A percentile compares a stretch with the other conserved stretches of the same genome.
Conservation (phyloP, 1,140 invertebrate species). For the Meteorus sp. region DNA sequence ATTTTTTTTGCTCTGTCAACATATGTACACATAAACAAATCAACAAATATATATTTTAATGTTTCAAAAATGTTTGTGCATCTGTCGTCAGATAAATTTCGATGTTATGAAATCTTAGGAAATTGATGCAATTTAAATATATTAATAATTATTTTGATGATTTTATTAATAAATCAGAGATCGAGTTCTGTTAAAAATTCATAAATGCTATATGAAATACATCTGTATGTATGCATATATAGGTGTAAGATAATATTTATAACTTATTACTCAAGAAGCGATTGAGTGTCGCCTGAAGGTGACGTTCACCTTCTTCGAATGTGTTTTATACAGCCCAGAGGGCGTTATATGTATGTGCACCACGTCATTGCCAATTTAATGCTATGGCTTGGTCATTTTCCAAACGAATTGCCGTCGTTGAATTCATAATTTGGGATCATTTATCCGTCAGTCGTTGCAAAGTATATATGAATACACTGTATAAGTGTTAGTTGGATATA, state of each 20-base stretch:
- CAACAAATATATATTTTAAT: too few relatives aligned
- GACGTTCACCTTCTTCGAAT: conserved; percentile 15
- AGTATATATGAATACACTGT: too few relatives aligned
- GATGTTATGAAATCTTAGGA: too few relatives aligned
- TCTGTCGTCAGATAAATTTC: too few relatives aligned
- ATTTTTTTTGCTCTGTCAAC: too few relatives aligned
- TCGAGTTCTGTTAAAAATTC: neutral
- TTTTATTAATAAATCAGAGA: too few relatives aligned
- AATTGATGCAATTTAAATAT: too few relatives aligned
- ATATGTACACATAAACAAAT: too few relatives aligned
- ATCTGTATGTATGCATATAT: too few relatives aligned
- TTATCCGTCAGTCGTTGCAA: conserved; percentile 8
- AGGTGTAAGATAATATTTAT: conserved; percentile 2
- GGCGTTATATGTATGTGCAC: conserved; percentile 1
- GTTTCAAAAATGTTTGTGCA: too few relatives aligned
- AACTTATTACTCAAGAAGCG: conserved; percentile 4
- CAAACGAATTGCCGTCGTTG: conserved; percentile 15
- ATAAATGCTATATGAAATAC: neutral
- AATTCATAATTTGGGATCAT: conserved; percentile 22
- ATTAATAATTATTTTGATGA: too few relatives aligned
- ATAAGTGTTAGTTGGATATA: neutral
- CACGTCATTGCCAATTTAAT: conserved; percentile 14
- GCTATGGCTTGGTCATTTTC: conserved; percentile 6
- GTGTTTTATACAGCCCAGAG: neutral
- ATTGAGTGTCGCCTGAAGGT: conserved; percentile 7